A percentile compares a stretch with the other conserved stretches of the same genome.
These are phyloP conservation scores for Amazona guildingii DNA, from an alignment of 2,113 vertebrate species.

Conservation along the genomic window DNA sequence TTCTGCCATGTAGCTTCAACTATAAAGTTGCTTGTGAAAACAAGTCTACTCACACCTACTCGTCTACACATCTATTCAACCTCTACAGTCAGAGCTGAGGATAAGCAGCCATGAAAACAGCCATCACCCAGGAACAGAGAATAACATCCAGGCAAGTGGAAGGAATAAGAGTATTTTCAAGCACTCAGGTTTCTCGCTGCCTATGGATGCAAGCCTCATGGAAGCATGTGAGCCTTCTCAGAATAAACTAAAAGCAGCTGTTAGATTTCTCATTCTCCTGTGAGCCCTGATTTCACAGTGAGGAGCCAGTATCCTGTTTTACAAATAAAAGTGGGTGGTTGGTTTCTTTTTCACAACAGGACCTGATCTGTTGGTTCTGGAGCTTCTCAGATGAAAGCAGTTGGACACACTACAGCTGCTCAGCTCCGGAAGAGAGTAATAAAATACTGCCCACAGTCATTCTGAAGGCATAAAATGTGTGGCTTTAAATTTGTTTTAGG, in stretches of 20 bases:
- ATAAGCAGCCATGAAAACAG: background rate
- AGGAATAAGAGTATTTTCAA: constrained; percentile 28
- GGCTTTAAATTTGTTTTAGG: background rate
- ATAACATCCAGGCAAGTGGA: background rate
- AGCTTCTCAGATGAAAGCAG: constrained; percentile 11
- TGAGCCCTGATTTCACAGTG: constrained; percentile 32
- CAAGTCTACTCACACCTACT: background rate
- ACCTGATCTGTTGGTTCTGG: constrained; percentile 26
- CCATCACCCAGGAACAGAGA: background rate
- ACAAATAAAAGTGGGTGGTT: background rate
- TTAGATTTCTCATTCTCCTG: background rate
- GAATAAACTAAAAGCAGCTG: constrained; percentile 57
- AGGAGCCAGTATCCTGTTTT: constrained; percentile 41
- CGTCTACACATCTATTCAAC: background rate
- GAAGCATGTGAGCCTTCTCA: background rate
- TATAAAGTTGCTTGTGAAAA: background rate
- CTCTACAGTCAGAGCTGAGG: background rate
- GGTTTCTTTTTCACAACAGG: constrained; percentile 25
- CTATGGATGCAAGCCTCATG: background rate
- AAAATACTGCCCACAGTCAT: background rate
- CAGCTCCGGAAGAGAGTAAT: constrained; percentile 16
- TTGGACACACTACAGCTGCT: background rate
- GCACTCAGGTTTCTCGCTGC: constrained; percentile 12
- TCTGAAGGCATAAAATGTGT: background rate
- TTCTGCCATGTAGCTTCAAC: background rate